These are phyloP conservation scores for Aphodius granarius DNA, from an alignment of 2,888 invertebrate genomes.

Conservation along the genomic window DNA sequence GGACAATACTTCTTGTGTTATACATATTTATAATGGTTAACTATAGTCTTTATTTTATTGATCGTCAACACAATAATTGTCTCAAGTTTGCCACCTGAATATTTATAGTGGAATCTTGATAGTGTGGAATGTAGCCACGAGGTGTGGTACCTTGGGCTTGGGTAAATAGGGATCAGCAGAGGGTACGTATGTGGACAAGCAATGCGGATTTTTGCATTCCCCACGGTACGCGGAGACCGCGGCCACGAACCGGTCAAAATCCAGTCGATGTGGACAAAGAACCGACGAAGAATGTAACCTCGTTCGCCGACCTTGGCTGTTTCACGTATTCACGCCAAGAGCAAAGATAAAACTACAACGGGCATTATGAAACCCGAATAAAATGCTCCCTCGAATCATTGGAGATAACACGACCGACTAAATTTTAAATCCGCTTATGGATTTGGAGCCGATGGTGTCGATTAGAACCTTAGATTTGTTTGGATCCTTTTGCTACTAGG, in stretches of 20 bases:
- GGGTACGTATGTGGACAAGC: not conserved
- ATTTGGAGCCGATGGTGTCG: not conserved
- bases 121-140: not conserved
- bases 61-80: not conserved
- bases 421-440: not conserved
- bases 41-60: too few species aligned
- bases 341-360: not conserved
- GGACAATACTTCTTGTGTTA: not conserved
- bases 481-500: too few species aligned
- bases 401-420: not conserved
- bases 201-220: not conserved
- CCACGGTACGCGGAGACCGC: not conserved
- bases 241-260: not conserved
- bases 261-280: not conserved
- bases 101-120: not conserved
- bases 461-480: too few species aligned
- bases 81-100: not conserved
- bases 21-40: not conserved
- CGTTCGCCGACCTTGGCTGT: not conserved
- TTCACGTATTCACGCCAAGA: not conserved
- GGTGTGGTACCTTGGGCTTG: not conserved
- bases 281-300: not conserved
- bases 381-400: not conserved
- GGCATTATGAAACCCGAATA: not conserved
- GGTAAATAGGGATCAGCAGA: not conserved